Evolutionary conservation across 1,140 invertebrate species (phyloP), one percentile per base, ranked within the genome.

Genomic region (Euwallacea fornicatus): DNA sequence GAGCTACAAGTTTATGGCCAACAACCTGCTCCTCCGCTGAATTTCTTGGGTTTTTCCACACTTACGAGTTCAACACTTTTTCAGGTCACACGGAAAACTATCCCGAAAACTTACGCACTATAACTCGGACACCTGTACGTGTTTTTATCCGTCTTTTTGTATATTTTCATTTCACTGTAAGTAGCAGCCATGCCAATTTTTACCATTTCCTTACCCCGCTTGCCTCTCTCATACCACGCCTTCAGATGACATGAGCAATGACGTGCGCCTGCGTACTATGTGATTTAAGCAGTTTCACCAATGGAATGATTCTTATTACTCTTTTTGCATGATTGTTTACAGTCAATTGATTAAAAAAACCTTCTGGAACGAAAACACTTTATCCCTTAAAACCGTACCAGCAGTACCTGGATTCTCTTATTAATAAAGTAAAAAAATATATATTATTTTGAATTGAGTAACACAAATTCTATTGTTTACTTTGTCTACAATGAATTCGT

Each of bases 101-200:
- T 58, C 33, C 16, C 69, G 56, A 13, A 71, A 66, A 53, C 46
- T 10, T 66, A 66, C 59, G 16, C 54, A 69, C 62, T 55, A 33
- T 11, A 54, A 42, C 44, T 47, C 41, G 41, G 16, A 50, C 72
- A 70, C 70, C 68, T 42, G 16, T 47, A 59, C 42, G 47, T 68
- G 73, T 63, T 63, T 73, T 75, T 74, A 71, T 74, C 64, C 44
- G 44, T 69, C 44, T 56, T 71, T 73, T 75, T 74, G 75, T 75
- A 60, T 76, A 75, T 76, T 73, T 76, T 74, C 75, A 70, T 73
- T 75, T 68, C 58, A 74, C 56, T 64, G 65, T 53, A 55, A 77
- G 68, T 65, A 74, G 77, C 80, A 75, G 78, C 80, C 80, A 81
- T 81, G 78, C 79, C 76, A 81, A 80, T 79, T 81, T 80, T 78